phyloP scores from a whole-genome alignment of 2,797 vertebrate species.

The Gadopsis marmoratus region DNA sequence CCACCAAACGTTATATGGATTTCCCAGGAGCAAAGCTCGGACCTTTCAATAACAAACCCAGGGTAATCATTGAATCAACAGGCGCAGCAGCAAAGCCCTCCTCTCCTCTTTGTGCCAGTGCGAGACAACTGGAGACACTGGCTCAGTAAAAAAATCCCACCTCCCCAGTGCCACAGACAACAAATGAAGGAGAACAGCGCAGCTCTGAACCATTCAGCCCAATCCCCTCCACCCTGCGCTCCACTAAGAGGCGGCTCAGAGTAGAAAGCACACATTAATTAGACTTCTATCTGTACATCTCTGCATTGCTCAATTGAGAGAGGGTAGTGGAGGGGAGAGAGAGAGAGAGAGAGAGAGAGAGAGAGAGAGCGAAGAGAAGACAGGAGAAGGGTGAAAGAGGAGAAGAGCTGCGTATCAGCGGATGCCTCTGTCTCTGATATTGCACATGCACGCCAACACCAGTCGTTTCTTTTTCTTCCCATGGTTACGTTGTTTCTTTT shows the following conservation, averaged over 20 bases:
- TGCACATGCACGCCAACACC: conserved; percentile 7
- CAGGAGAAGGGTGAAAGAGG: conserved; percentile 4
- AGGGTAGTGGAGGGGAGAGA: conserved; percentile 2
- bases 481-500: not conserved
- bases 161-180: conserved; percentile 59
- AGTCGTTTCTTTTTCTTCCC: not conserved
- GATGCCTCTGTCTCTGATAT: not conserved
- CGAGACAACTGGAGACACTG: conserved; percentile 41
- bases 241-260: conserved; percentile 55
- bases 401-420: not conserved
- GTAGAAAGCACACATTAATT: conserved; percentile 71
- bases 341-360: not conserved
- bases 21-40: conserved; percentile 31
- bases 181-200: conserved; percentile 65
- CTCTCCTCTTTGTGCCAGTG: conserved; percentile 22
- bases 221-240: conserved; percentile 31
- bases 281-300: conserved; percentile 67
- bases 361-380: conserved; percentile 18
- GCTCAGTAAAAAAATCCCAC: conserved; percentile 56
- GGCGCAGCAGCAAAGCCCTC: conserved; percentile 34
- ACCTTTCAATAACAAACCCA: conserved; percentile 42
- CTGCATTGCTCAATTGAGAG: conserved; percentile 38
- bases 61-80: conserved; percentile 53
- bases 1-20: conserved; percentile 18
- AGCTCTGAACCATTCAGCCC: conserved; percentile 53